These are phyloP conservation scores for Botia almorhae DNA, from an alignment of 2,797 vertebrate species.

Conservation along the genomic window DNA sequence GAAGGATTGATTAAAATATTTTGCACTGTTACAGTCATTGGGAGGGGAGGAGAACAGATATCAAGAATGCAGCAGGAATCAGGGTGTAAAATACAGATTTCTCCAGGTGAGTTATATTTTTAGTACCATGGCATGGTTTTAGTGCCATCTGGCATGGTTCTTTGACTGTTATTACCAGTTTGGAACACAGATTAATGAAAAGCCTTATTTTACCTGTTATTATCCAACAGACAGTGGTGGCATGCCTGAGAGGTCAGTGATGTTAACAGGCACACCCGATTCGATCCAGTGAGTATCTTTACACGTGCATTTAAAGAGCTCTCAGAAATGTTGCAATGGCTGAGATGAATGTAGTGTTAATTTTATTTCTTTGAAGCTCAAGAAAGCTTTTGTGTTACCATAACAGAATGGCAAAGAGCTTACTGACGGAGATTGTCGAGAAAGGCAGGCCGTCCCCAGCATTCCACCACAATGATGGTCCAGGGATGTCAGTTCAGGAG, in stretches of 20 bases:
- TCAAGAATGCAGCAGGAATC: constrained; percentile 98
- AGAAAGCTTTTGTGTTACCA: background rate
- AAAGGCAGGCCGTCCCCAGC: constrained; percentile 94
- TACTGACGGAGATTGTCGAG: constrained; percentile 95
- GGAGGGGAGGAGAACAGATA: constrained; percentile 98
- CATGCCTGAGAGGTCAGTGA: constrained; percentile 95
- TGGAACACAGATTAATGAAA: background rate
- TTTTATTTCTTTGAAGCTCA: background rate
- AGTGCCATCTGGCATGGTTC: too few relatives aligned
- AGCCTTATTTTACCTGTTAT: constrained; percentile 42
- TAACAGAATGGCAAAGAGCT: constrained; percentile 88
- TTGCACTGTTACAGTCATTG: constrained; percentile 83
- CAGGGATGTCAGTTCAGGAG: constrained; percentile 96
- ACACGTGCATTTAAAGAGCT: background rate
- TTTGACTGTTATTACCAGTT: background rate
- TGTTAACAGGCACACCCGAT: constrained; percentile 92
- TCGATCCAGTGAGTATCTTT: constrained; percentile 89
- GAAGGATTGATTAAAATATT: background rate
- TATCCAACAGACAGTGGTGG: constrained; percentile 90
- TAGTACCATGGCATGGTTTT: background rate
- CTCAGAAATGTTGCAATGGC: background rate
- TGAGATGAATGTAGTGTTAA: background rate
- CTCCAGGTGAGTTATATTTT: constrained; percentile 83
- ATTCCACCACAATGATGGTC: constrained; percentile 93
- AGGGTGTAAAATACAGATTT: constrained; percentile 99